Evolutionary conservation across 2,113 vertebrate species (phyloP), one percentile per base, ranked within the genome.

Genomic region (Piprites chloris): DNA sequence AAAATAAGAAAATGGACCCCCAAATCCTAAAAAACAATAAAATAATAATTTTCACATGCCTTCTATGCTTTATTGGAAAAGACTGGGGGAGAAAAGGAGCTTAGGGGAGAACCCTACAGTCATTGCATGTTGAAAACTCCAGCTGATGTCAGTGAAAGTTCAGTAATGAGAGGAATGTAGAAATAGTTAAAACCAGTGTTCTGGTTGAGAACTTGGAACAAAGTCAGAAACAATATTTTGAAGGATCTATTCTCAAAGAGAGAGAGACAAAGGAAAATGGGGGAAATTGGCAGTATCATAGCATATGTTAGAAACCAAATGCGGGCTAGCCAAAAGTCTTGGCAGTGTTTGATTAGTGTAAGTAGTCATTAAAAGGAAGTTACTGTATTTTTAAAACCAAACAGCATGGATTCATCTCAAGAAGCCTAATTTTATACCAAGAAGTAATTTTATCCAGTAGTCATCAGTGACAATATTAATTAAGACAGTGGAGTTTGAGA

Each of bases 361-460:
- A 72, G 80, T 92, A 95, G 74, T 68, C 81, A 81, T 8, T 82
- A 69, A 93, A 95, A 87, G 87, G 62, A 85, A 92, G 56, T 89
- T n/a, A 68, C 46, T 65, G 66, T 94, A 68, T 96, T 95, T 97
- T 96, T 92, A 68, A 94, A 96, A 90, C 44, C 28, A 92, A 82
- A 79, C 69, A 77, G 46, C 41, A 66, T 89, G 41, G 90, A 84
- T 91, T 94, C 59, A 90, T 89, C 58, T 78, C 79, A 66, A 87
- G 50, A 76, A 93, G 49, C 33, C 11, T 92, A 65, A 42, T 94
- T 93, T 96, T 93, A 58, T 96, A 93, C 75, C 77, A 52, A 92
- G 76, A 90, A 85, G 32, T 89, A 87, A 94, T 94, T 89, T 37
- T 78, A 90, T 96, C 79, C 44, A 69, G 69, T 11, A 14, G 41